Base-by-base conservation (phyloP, 2,113 vertebrate species). In the Diadophis punctatus region DNA sequence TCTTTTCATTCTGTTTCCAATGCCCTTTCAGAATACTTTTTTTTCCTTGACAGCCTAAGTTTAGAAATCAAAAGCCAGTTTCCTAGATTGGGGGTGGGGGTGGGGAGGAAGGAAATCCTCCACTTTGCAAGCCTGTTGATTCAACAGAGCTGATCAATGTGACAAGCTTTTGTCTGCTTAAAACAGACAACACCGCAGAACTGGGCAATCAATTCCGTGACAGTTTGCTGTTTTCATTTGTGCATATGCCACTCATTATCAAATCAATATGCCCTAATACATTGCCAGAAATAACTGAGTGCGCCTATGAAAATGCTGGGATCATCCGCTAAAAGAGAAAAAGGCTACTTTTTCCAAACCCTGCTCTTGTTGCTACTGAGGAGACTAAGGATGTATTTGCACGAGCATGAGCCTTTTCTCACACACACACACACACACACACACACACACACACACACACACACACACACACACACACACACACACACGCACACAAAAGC, bases 141-240 rank as follows among this genome's bases (percentile, higher is more conserved):
- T 91, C 90, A 94, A 86, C 30, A 89, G 94, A 93, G 5, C 93
- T 86, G 85, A 89, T 91, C 90, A 87, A 87, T 95, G 49, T 90
- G 91, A 88, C 30, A 87, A 91, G 93, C 91, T 56, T 39, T 22
- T 80, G 60, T 84, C 16, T 0, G 53, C 60, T 87, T 30, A 0
- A 0, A 68, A 86, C 0, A 2, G 46, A 86, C 88, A 90, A 93
- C 39, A 86, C 63, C 6, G 10, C 91, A 96, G 92, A 91, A 92
- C 53, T 43, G 39, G 51, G 52, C 48, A 53, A 46, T 58, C 89
- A 55, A 23, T 87, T 90, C 84, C 87, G 1, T 11, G 87, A 90
- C 49, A 93, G 39, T 85, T 89, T 88, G 80, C 84, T 92, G 94
- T n/a, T 53, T 85, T 58, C 93, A 39, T 25, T 88, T 43, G 93